Conservation (phyloP, 2,113 vertebrate species). For the Thryonomys swinderianus region DNA sequence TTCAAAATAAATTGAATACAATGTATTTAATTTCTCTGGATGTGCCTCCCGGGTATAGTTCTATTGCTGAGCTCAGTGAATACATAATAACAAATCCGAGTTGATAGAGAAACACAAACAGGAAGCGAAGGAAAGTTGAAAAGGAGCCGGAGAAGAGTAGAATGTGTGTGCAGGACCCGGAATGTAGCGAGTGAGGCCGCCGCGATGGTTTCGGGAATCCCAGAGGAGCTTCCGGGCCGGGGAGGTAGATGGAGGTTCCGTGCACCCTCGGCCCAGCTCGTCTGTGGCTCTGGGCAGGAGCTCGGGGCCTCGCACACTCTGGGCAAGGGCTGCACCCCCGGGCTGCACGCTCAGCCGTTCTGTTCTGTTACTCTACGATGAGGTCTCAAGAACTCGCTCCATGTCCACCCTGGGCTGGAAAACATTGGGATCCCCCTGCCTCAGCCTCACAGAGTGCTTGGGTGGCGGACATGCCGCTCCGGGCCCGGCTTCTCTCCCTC, state of each 20-base stretch:
- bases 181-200: not conserved
- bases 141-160: conserved; percentile 17
- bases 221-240: too few relatives aligned
- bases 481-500: too few relatives aligned
- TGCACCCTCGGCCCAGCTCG: not conserved
- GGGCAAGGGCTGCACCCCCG: too few relatives aligned
- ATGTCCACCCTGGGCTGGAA: not conserved
- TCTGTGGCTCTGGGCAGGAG: not conserved
- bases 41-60: conserved; percentile 44
- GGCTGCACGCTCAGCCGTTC: too few relatives aligned
- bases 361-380: too few relatives aligned
- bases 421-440: too few relatives aligned
- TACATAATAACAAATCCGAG: conserved; percentile 46
- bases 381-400: too few relatives aligned
- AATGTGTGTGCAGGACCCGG: not conserved
- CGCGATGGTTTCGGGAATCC: not conserved
- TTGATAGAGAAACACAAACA: conserved; percentile 62
- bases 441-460: too few relatives aligned
- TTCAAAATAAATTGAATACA: conserved; percentile 76
- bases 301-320: too few relatives aligned
- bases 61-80: conserved; percentile 67
- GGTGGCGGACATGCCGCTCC: too few relatives aligned
- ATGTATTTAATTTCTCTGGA: conserved; percentile 72
- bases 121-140: conserved; percentile 44
- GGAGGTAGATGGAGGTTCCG: too few relatives aligned